Evolutionary conservation across 2,797 vertebrate species (phyloP).

Genomic region (Paramormyrops hopkinsi): DNA sequence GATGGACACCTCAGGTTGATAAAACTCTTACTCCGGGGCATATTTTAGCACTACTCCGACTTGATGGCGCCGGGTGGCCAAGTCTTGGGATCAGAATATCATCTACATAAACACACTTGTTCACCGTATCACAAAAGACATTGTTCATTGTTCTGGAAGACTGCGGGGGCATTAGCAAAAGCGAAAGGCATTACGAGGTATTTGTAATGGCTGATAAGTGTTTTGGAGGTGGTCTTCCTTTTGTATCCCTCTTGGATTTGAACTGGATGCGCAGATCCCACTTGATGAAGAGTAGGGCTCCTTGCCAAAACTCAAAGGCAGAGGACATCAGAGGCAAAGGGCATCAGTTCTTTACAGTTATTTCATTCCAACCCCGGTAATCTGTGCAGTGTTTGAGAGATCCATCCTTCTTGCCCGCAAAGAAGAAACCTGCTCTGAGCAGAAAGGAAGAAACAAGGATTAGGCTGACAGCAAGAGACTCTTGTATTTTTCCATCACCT

Average conservation of each 20-base stretch:
- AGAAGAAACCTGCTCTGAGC: neutral
- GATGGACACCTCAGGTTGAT: neutral
- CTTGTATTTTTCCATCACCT: neutral
- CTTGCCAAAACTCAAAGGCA: neutral
- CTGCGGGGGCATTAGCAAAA: neutral
- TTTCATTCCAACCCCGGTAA: neutral
- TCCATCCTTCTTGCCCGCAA: neutral
- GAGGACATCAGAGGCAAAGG: neutral
- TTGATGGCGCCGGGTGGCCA: neutral
- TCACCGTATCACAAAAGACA: neutral
- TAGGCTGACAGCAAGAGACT: neutral
- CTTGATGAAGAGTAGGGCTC: neutral
- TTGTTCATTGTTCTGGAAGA: neutral
- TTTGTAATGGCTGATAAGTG: neutral
- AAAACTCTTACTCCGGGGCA: neutral
- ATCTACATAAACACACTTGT: neutral
- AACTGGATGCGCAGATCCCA: neutral
- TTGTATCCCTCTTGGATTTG: neutral
- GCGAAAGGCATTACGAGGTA: neutral
- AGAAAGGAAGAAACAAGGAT: neutral
- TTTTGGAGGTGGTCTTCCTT: neutral
- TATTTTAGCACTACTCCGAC: neutral
- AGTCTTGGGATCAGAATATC: neutral
- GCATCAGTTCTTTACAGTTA: neutral
- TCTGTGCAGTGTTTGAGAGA: neutral